These are phyloP conservation scores for Exephanes ischioxanthus DNA, from an alignment of 2,888 invertebrate genomes.

Conservation along the genomic window DNA sequence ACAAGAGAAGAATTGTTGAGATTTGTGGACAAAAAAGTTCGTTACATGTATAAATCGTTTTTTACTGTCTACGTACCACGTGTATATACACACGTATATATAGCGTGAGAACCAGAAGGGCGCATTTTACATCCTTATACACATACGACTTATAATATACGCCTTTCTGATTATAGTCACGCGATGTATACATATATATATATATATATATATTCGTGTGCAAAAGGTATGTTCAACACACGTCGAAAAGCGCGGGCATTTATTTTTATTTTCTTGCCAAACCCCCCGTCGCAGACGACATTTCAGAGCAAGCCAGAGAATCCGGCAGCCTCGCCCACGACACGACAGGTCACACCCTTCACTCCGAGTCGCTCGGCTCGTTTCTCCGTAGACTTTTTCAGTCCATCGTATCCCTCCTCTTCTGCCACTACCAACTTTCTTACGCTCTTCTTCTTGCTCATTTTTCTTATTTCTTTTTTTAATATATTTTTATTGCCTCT, in stretches of 20 bases:
- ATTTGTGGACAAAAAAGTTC: no score
- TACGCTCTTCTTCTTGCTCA: constrained; percentile 18
- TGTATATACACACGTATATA: no score
- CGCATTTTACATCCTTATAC: no score
- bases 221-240: background rate
- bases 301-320: constrained; percentile 57
- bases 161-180: no score
- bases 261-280: constrained; percentile 65
- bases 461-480: background rate
- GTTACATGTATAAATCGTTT: no score
- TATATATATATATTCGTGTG: no score
- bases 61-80: no score
- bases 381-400: constrained; percentile 68
- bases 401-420: constrained; percentile 32
- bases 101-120: no score
- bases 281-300: constrained; percentile 67
- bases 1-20: no score
- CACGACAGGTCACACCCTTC: constrained; percentile 78
- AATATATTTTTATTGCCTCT: constrained; percentile 25
- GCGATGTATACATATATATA: no score
- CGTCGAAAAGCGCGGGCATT: constrained; percentile 39
- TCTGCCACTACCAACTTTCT: constrained; percentile 21
- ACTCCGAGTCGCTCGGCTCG: constrained; percentile 73
- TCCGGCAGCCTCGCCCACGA: constrained; percentile 77
- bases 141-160: no score